A percentile compares a stretch with the other conserved stretches of the same genome.
phyloP scores from a whole-genome alignment of 2,888 invertebrate genomes.

The Leptopilina syphax region DNA sequence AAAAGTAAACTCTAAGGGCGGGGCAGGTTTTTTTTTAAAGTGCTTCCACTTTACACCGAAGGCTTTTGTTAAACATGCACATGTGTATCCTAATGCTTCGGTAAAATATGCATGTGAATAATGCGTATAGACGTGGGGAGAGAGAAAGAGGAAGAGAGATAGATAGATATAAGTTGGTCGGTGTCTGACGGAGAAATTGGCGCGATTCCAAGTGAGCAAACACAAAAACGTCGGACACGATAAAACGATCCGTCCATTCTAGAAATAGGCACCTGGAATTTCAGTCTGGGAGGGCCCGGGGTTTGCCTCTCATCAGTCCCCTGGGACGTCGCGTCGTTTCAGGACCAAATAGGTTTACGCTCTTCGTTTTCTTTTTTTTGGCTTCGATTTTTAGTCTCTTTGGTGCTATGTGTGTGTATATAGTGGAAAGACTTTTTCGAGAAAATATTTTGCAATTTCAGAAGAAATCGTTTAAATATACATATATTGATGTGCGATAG shows the following conservation, averaged over 20 bases:
- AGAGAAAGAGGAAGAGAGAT: not conserved
- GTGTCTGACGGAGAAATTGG: slow-evolving; percentile 38
- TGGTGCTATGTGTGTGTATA: not conserved
- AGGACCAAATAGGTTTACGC: slow-evolving; percentile 30
- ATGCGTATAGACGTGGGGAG: not conserved
- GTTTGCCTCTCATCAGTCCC: slow-evolving; percentile 23
- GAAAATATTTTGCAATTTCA: slow-evolving; percentile 17
- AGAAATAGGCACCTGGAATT: slow-evolving; percentile 42
- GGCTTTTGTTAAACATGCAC: too few species aligned
- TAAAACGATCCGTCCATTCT: slow-evolving; percentile 40
- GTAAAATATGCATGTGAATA: slow-evolving; percentile 22
- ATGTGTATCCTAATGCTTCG: too few species aligned
- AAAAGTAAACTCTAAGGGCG: too few species aligned
- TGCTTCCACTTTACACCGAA: too few species aligned
- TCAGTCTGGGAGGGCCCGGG: slow-evolving; percentile 28
- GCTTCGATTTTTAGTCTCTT: slow-evolving; percentile 5
- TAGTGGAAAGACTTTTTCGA: not conserved
- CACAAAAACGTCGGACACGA: slow-evolving; percentile 41
- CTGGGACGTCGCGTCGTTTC: slow-evolving; percentile 24
- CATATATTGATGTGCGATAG: not conserved
- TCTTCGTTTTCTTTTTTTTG: not conserved
- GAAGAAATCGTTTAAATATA: not conserved
- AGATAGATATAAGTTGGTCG: not conserved
- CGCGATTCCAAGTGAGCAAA: slow-evolving; percentile 39
- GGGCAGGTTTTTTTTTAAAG: too few species aligned